These are phyloP conservation scores for Euura saliciscinereae DNA, from an alignment of 1,140 invertebrate genomes.

Conservation along the genomic window DNA sequence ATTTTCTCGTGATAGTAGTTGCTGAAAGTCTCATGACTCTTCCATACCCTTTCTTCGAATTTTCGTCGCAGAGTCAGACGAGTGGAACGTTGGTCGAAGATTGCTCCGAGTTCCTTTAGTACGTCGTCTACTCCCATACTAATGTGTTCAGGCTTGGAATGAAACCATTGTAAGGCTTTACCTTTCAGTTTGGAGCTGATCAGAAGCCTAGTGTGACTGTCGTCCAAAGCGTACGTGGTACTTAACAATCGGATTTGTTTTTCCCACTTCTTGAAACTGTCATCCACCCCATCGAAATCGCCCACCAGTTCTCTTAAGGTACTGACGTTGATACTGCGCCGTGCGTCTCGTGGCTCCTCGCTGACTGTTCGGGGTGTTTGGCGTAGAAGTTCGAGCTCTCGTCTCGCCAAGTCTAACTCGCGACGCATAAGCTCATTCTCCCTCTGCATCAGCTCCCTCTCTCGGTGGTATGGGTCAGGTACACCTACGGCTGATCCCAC, in stretches of 20 bases:
- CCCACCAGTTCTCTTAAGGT: neutral
- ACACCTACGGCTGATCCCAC: neutral
- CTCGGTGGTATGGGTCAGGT: neutral
- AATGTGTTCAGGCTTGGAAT: neutral
- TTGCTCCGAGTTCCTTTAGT: too few species aligned
- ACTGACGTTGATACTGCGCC: neutral
- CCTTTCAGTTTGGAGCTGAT: conserved; percentile 14
- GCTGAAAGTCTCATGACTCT: neutral
- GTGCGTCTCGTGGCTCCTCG: neutral
- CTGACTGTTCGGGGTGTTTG: neutral
- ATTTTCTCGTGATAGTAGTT: conserved; percentile 18
- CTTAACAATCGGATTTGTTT: conserved; percentile 13
- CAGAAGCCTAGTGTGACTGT: neutral
- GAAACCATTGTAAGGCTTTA: conserved; percentile 15
- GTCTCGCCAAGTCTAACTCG: neutral
- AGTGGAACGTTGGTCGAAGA: too few species aligned
- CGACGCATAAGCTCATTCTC: too few species aligned
- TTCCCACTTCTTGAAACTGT: conserved; percentile 8
- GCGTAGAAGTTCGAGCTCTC: neutral
- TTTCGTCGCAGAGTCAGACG: too few species aligned
- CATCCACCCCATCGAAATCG: conserved; percentile 6
- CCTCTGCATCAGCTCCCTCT: neutral
- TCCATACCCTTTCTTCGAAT: too few species aligned
- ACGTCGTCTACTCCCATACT: too few species aligned
- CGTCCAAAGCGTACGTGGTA: conserved; percentile 14